phyloP scores from a whole-genome alignment of 2,113 vertebrate genomes.

The Castor canadensis region DNA sequence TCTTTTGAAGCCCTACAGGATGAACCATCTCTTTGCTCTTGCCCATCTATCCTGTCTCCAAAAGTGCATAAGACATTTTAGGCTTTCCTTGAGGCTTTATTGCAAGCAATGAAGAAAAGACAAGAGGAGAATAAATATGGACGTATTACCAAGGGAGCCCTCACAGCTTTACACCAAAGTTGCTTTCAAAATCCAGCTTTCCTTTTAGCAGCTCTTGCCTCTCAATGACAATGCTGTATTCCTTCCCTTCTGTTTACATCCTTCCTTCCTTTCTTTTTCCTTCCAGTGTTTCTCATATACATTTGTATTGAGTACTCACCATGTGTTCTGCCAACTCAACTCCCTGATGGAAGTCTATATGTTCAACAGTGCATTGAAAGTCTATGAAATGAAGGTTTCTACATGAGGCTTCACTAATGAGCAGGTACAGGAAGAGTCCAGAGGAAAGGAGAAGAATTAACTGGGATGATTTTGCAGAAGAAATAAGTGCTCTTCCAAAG shows the following conservation, averaged over 20 bases:
- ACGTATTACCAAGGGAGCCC: background rate
- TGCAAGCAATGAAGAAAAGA: constrained; percentile 12
- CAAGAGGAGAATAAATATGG: background rate
- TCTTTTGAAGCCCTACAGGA: background rate
- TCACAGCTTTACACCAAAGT: background rate
- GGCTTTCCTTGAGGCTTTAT: background rate
- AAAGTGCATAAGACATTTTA: background rate
- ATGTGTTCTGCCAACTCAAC: background rate
- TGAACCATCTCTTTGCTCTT: background rate
- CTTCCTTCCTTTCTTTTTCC: background rate
- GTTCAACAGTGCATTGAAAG: background rate
- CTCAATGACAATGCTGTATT: background rate
- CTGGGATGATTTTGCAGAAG: background rate
- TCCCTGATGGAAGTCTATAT: background rate
- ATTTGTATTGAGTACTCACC: background rate
- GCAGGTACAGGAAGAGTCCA: background rate
- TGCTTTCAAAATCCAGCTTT: background rate
- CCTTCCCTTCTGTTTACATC: background rate
- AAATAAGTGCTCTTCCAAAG: background rate
- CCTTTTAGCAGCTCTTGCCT: background rate
- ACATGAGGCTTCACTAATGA: background rate
- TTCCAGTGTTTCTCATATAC: background rate
- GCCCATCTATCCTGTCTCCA: background rate
- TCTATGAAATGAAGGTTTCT: background rate
- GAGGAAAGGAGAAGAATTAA: background rate